A percentile compares a stretch with the other conserved stretches of the same genome.
Conservation (phyloP, 2,888 invertebrate genomes). For the Oegoconia quadripuncta region DNA sequence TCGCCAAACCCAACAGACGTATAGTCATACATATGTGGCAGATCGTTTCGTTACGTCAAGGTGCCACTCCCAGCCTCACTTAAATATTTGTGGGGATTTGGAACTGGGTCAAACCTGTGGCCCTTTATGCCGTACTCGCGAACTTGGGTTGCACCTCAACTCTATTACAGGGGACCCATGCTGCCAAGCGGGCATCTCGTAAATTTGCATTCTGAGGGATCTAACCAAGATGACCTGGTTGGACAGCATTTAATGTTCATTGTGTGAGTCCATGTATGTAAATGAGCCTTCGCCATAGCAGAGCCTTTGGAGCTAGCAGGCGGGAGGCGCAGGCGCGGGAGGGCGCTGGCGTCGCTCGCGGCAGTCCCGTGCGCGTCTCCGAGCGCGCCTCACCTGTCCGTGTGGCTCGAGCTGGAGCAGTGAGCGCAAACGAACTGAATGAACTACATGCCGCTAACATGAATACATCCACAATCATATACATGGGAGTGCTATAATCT, state of each 20-base stretch:
- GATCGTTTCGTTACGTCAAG: slow-evolving; percentile 34
- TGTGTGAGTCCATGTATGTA: slow-evolving; percentile 47
- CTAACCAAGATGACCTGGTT: slow-evolving; percentile 28
- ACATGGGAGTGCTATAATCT: slow-evolving; percentile 47
- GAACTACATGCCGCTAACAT: slow-evolving; percentile 49
- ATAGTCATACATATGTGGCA: background rate
- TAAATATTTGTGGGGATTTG: slow-evolving; percentile 53
- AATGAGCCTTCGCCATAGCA: slow-evolving; percentile 36
- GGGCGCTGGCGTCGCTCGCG: slow-evolving; percentile 53
- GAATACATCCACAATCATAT: slow-evolving; percentile 39
- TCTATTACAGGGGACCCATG: slow-evolving; percentile 11
- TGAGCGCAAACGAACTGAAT: slow-evolving; percentile 48
- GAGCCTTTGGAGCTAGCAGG: slow-evolving; percentile 17
- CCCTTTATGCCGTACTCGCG: slow-evolving; percentile 23
- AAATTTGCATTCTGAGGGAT: slow-evolving; percentile 30
- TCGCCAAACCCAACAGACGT: background rate
- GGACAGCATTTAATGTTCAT: slow-evolving; percentile 36
- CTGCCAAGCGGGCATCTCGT: slow-evolving; percentile 30
- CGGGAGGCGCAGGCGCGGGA: slow-evolving; percentile 45
- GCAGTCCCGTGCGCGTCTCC: slow-evolving; percentile 64
- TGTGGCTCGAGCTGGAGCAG: slow-evolving; percentile 31
- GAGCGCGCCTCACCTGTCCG: slow-evolving; percentile 42
- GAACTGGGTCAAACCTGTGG: slow-evolving; percentile 58
- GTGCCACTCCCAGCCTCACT: slow-evolving; percentile 57
- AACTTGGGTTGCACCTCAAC: background rate